A percentile compares a stretch with the other conserved stretches of the same genome.
Evolutionary conservation across 2,113 vertebrate genomes (phyloP).

Genomic region (Steatornis caripensis): DNA sequence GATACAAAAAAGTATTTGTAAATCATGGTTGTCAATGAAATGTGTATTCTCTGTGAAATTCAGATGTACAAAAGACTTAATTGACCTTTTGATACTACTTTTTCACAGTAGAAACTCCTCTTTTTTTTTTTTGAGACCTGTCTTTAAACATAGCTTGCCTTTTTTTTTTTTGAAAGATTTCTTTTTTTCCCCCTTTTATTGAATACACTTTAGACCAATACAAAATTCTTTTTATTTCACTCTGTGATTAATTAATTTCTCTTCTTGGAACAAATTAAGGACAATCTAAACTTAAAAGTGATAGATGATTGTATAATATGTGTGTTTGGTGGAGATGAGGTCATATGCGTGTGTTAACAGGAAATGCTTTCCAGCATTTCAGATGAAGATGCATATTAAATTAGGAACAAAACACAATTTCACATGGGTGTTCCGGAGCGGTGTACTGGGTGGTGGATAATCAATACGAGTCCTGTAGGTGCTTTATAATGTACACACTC

Average conservation of each 20-base stretch:
- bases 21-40: neutral
- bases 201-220: neutral
- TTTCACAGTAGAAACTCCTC: neutral
- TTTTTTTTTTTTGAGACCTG: neutral
- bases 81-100: neutral
- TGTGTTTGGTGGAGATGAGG: neutral
- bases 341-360: neutral
- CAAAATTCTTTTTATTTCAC: neutral
- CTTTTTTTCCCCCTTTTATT: neutral
- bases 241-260: neutral
- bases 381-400: neutral
- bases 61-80: neutral
- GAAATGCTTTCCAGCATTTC: neutral
- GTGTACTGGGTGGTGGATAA: neutral
- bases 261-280: neutral
- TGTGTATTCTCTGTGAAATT: rapidly evolving
- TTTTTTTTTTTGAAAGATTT: neutral
- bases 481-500: neutral
- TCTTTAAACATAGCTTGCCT: neutral
- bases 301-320: neutral
- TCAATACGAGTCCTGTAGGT: neutral
- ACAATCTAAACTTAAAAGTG: neutral
- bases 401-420: neutral
- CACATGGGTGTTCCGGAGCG: neutral
- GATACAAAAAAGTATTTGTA: neutral